These are phyloP conservation scores for Chymomyza amoena DNA, from an alignment of 2,888 invertebrate species.

Conservation along the genomic window DNA sequence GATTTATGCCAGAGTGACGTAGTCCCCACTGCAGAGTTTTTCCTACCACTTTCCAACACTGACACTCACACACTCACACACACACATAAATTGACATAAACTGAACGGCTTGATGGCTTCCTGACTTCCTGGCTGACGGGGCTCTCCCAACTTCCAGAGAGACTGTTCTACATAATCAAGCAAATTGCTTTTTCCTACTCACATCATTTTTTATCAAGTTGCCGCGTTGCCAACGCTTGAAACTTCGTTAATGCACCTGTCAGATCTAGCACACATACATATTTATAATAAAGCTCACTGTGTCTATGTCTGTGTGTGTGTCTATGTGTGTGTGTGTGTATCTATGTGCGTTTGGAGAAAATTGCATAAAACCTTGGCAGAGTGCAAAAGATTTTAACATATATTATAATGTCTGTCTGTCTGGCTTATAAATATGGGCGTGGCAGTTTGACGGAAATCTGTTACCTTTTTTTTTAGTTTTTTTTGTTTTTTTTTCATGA, in stretches of 20 bases:
- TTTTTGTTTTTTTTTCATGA: slow-evolving; percentile 47
- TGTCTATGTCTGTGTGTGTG: slow-evolving; percentile 9
- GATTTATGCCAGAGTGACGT: slow-evolving; percentile 51
- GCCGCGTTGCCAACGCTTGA: slow-evolving; percentile 19
- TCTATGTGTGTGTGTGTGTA: slow-evolving; percentile 52
- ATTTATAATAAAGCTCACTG: not conserved
- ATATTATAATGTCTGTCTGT: slow-evolving; percentile 23
- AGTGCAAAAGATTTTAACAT: slow-evolving; percentile 36
- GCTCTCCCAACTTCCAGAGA: not conserved
- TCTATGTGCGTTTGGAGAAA: slow-evolving; percentile 58
- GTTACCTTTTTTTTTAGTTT: not conserved
- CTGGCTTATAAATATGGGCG: not conserved
- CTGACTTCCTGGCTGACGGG: not conserved
- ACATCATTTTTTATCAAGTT: slow-evolving; percentile 67
- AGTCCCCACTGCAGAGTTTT: not conserved
- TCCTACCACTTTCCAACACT: not conserved
- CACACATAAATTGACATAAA: not conserved
- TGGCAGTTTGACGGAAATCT: not conserved
- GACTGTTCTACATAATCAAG: slow-evolving; percentile 72
- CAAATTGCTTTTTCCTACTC: slow-evolving; percentile 71
- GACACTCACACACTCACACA: not conserved
- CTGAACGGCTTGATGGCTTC: not conserved
- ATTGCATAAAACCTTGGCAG: slow-evolving; percentile 63
- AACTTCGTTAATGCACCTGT: slow-evolving; percentile 73
- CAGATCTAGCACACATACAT: slow-evolving; percentile 56